Base-by-base conservation (phyloP, 2,797 vertebrate species). In the Myripristis murdjan region DNA sequence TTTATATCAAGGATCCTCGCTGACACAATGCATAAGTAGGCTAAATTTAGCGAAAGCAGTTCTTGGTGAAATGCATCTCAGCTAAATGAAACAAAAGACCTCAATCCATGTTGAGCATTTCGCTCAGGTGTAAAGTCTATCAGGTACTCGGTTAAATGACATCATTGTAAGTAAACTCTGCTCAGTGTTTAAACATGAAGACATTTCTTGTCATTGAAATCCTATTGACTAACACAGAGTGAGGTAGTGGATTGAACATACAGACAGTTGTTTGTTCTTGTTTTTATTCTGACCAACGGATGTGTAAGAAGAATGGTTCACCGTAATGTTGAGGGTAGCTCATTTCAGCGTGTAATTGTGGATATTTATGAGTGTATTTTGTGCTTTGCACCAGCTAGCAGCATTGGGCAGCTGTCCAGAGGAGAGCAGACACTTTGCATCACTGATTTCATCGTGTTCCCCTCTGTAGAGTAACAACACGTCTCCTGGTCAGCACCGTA, bases 331-430 rank as follows among this genome's bases (percentile, higher is more conserved):
- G 67, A 87, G 74, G 83, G 70, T 26, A 80, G 59, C 63, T 73
- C 59, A 67, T 48, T 56, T 47, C 52, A 69, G 74, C 28, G 81
- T 18, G 47, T 48, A 80, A 39, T 26, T 62, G 57, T 68, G 55
- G 61, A 65, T 75, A 49, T 65, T 61, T 62, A 22, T 57, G 72
- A 77, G 70, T 64, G 66, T 73, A 60, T 73, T 59, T 84, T 91
- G 90, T 91, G 87, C 88, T 88, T 89, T 86, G 83, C 75, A 83
- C 85, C 73, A 79, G 60, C 65, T 79, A 70, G 75, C 83, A 85
- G 87, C 73, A 59, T 51, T 70, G 81, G 75, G 71, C 82, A 77
- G 82, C 75, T 78, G 79, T 89, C 80, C 65, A 55, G 73, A 82
- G 59, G 70, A 86, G 68, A 70, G 67, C 57, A 59, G 61, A 75